Base-by-base conservation (phyloP, 2,888 invertebrate genomes). In the Hirtodrosophila duncani region DNA sequence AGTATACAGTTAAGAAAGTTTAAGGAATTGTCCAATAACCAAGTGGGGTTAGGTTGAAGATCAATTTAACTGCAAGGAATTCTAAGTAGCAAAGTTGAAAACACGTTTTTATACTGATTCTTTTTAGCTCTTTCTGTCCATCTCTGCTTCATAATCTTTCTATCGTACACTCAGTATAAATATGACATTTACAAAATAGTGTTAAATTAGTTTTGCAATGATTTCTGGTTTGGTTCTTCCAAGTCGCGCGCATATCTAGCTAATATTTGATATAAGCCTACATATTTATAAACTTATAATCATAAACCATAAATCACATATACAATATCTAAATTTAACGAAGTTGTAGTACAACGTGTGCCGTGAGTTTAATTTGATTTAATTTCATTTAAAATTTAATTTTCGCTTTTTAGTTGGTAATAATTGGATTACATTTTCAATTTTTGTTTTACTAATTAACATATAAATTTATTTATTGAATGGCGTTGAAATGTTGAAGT, bases 91-190 rank as follows among this genome's bases (percentile, higher is more conserved):
- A 31, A 38, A 31, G 23, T 50, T 49, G 26, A 18, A 17, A 23
- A 31, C 27, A 38, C 30, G n/a, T n/a, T n/a, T 36, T 46, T 17
- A 29, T 29, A 42, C 29, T 52, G 9, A 31, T 31, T 42, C 26
- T 52, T 34, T 42, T 38, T 29, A 44, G 49, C 29, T 58, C 56
- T 34, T 27, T 48, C 49, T 60, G 41, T 62, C 44, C 50, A 45
- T 56, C 52, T 43, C 33, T 63, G n/a, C n/a, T n/a, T n/a, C n/a
- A n/a, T n/a, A n/a, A n/a, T n/a, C 30, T 27, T 31, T 37, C 43
- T 59, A 53, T 58, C 42, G 60, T 61, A 67, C 52, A 30, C 33
- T 70, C 71, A 71, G 79, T 71, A 79, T 79, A 75, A 71, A 71
- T 71, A 71, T 36, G 20, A 66, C 70, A 79, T 71, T 36, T 34